phyloP scores from a whole-genome alignment of 2,797 vertebrate genomes.

The Aldrovandia affinis region DNA sequence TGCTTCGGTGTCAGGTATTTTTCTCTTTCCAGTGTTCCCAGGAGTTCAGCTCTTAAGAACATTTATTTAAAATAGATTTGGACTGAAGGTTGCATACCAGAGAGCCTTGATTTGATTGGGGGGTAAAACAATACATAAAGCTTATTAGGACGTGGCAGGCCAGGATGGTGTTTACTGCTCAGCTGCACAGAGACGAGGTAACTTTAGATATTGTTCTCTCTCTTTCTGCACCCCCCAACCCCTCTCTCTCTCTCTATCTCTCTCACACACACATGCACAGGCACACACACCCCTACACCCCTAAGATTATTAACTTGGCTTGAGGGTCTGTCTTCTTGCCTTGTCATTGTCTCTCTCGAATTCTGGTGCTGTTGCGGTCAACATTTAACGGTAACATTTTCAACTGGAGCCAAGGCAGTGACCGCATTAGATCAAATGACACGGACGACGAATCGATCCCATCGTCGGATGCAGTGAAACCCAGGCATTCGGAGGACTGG shows the following conservation, averaged over 20 bases:
- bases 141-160: constrained; percentile 5
- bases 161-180: constrained; percentile 15
- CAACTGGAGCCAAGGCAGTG: neutral
- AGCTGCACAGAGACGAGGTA: neutral
- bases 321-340: neutral
- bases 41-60: neutral
- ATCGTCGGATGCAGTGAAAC: neutral
- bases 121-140: constrained; percentile 7
- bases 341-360: neutral
- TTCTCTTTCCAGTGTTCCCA: neutral
- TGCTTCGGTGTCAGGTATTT: neutral
- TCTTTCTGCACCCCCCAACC: neutral
- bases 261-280: too few relatives aligned
- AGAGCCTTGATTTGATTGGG: constrained; percentile 32
- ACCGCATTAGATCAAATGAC: neutral
- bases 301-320: constrained; percentile 20
- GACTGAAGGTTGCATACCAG: constrained; percentile 18
- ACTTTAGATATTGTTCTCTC: constrained; percentile 6
- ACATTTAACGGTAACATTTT: neutral
- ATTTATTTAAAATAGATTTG: constrained; percentile 25
- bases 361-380: neutral
- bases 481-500: neutral
- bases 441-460: neutral
- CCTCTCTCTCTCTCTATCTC: neutral
- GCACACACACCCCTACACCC: neutral